phyloP scores from a whole-genome alignment of 2,113 vertebrate genomes.

The Dipodomys spectabilis region DNA sequence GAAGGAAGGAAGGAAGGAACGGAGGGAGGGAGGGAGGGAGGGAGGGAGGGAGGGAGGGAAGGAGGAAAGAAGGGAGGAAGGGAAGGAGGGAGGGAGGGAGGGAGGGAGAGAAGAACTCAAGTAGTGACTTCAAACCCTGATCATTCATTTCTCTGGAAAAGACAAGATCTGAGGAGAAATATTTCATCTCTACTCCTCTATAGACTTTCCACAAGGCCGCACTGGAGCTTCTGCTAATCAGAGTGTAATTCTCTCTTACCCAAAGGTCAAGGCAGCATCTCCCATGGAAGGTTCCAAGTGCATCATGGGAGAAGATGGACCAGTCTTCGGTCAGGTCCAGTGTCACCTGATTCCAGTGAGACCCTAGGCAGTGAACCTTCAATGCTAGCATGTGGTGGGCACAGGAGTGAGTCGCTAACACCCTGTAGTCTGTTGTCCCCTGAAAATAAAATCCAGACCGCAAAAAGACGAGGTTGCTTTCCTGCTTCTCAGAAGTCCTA shows the following conservation, averaged over 20 bases:
- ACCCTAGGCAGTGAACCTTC: no score
- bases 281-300: not conserved
- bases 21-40: no score
- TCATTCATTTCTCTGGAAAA: not conserved
- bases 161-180: not conserved
- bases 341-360: not conserved
- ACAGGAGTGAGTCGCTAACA: not conserved
- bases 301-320: not conserved
- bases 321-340: no score
- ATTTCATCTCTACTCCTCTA: no score
- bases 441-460: constrained; percentile 19
- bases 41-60: no score
- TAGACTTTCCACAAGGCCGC: not conserved
- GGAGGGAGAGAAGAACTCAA: no score
- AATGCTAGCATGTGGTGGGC: fast-evolving
- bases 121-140: no score
- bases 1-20: no score
- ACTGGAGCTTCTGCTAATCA: not conserved
- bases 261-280: not conserved
- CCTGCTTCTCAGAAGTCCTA: constrained; percentile 57
- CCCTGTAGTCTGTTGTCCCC: not conserved
- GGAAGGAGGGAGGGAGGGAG: no score
- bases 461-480: not conserved
- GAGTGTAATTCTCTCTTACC: not conserved
- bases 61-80: no score